Conservation (phyloP, 2,797 vertebrate genomes). For the Anniella stebbinsi region DNA sequence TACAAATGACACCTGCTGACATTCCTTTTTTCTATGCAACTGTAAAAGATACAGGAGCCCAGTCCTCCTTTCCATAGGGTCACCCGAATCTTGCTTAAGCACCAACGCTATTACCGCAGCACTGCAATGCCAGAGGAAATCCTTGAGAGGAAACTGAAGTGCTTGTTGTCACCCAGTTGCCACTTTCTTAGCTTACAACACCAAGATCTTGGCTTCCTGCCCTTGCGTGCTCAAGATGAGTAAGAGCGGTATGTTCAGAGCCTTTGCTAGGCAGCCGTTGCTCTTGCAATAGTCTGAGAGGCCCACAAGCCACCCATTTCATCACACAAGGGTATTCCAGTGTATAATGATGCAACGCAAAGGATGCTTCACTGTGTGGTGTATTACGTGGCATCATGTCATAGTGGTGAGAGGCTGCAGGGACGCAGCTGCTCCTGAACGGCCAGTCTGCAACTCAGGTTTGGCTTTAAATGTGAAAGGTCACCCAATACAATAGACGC, state of each 20-base stretch:
- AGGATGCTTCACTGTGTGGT: not conserved
- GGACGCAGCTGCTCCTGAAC: not conserved
- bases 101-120: not conserved
- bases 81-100: too few relatives aligned
- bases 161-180: not conserved
- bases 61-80: too few relatives aligned
- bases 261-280: not conserved
- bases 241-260: not conserved
- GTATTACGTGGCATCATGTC: not conserved
- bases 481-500: not conserved
- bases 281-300: not conserved
- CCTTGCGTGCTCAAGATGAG: not conserved
- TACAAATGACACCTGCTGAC: too few relatives aligned
- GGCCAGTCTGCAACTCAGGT: not conserved
- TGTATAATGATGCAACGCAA: not conserved
- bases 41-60: too few relatives aligned
- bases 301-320: not conserved
- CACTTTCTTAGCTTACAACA: not conserved
- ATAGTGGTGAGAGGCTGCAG: not conserved
- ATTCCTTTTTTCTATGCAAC: too few relatives aligned
- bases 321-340: not conserved
- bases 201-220: not conserved
- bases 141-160: not conserved
- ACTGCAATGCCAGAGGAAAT: not conserved
- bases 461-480: not conserved